Percentiles rank a stretch among this genome's conserved stretches.
Conservation (phyloP, 2,888 invertebrate genomes). For the Callimorpha dominula region DNA sequence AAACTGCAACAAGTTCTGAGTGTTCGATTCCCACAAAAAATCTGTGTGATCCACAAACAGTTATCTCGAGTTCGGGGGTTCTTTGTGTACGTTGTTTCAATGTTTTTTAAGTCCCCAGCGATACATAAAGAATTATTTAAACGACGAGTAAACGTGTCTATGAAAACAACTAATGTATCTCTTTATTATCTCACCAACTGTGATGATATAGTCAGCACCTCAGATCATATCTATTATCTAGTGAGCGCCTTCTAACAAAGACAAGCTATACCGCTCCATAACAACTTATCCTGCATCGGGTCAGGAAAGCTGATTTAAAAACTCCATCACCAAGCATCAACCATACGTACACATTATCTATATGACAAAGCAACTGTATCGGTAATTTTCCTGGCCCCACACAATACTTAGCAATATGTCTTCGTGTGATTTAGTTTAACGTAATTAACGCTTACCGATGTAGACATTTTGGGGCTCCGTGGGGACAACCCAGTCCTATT, state of each 20-base stretch:
- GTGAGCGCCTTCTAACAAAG: no score
- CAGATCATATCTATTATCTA: no score
- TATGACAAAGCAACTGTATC: neutral
- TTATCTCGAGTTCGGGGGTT: no score
- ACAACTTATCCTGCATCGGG: neutral
- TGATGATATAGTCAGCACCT: neutral
- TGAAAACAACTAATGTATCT: no score
- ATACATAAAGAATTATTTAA: no score
- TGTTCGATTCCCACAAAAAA: no score
- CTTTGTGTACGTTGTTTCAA: no score
- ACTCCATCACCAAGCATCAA: neutral
- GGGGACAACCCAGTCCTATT: conserved; percentile 49
- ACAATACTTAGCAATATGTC: conserved; percentile 75
- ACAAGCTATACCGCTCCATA: neutral
- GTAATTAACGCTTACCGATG: conserved; percentile 76
- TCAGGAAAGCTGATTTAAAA: neutral
- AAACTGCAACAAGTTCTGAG: no score
- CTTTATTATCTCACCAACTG: neutral
- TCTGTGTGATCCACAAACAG: no score
- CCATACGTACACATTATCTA: neutral
- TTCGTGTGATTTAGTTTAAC: conserved; percentile 79
- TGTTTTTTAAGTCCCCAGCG: no score
- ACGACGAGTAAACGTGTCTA: no score
- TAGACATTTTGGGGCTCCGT: conserved; percentile 67
- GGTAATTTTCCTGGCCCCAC: conserved; percentile 54